phyloP scores from a whole-genome alignment of 2,113 vertebrate species.

The Cebus imitator region DNA sequence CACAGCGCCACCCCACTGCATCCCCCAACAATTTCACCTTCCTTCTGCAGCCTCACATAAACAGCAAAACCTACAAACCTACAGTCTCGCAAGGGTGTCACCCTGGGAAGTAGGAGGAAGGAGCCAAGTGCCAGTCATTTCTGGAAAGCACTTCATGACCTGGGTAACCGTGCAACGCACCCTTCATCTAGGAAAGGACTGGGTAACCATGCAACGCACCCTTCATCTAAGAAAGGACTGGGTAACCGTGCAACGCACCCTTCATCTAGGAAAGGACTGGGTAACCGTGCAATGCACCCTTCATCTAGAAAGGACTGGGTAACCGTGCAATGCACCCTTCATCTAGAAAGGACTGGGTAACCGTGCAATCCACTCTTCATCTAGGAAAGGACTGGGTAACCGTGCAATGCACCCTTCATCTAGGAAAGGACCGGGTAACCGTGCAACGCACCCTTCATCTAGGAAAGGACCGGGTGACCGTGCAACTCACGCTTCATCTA shows the following conservation, averaged over 20 bases:
- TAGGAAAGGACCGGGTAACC: no score
- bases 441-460: no score
- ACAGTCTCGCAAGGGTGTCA: not conserved
- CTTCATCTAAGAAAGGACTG: rapidly evolving
- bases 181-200: not conserved
- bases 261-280: no score
- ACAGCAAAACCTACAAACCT: not conserved
- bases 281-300: no score
- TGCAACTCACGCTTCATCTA: not conserved
- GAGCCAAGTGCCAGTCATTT: not conserved
- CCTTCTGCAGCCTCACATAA: rapidly evolving
- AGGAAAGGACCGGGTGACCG: no score
- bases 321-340: not conserved
- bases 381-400: no score
- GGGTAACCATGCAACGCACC: rapidly evolving
- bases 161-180: not conserved
- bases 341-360: not conserved
- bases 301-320: not conserved
- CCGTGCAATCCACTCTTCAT: rapidly evolving
- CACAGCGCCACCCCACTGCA: not conserved
- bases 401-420: no score
- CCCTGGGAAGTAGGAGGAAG: not conserved
- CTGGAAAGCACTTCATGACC: not conserved
- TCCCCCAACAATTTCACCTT: no score
- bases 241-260: rapidly evolving